Evolutionary conservation across 1,140 invertebrate genomes (phyloP), one percentile per base, ranked within the genome.

Genomic region (Brachionus koreanus): DNA sequence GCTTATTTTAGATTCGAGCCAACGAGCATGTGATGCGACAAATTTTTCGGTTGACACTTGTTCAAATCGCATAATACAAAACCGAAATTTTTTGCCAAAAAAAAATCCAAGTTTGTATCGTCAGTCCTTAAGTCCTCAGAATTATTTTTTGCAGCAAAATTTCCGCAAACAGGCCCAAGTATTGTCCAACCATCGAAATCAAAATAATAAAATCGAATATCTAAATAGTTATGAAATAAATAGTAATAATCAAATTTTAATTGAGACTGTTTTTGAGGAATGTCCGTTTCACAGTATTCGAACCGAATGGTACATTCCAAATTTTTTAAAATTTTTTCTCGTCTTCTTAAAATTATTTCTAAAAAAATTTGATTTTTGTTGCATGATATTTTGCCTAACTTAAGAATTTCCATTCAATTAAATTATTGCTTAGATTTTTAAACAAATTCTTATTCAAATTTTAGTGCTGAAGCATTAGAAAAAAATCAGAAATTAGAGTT

Each of bases 401-500:
- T 75, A 29, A 29, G 25, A 46, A 35, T 75, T 75, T 75, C 3
- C 1, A n/a, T 9, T 67, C 10, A 7, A 23, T 52, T 43, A 12
- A 23, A 7, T 7, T 7, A 23, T 3, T 9, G 3, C 16, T 9
- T 2, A 57, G n/a, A 0, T 52, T 19, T 25, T 25, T 23, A 57
- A 69, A 65, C 1, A 13, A 46, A 42, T n/a, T 13, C 9, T 52
- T 29, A 19, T 74, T 74, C 0, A n/a, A 42, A 25, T 90, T 91
- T 77, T 87, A 96, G 94, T 83, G 89, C 92, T 7, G 94, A 97
- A 88, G 93, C 97, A 0, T 87, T 97, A 46, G 91, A 93, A 83
- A 95, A 96, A 86, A 99, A 99, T 89, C 94, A 98, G 89, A 92
- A 95, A 46, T 86, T 98, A 42, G 97, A 99, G 88, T 98, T 98